Base-by-base conservation (phyloP, 2,113 vertebrate genomes). In the Pheucticus melanocephalus region DNA sequence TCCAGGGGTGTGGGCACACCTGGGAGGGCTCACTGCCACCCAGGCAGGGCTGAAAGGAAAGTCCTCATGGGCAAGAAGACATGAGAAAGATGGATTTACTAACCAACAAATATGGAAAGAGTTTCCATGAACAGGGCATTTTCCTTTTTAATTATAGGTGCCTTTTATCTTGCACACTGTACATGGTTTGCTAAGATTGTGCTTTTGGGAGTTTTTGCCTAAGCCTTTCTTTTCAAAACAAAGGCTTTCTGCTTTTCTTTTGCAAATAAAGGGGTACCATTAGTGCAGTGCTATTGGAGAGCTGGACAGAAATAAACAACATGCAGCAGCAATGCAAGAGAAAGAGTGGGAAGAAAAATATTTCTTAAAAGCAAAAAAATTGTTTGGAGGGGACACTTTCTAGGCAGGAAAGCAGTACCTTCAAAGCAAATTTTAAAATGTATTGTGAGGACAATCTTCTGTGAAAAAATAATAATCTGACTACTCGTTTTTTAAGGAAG, bases 231-330 rank as follows among this genome's bases (percentile, higher is more conserved):
- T 90, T 88, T 73, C 60, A 57, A 92, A 95, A 90, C 35, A 90
- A 96, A 86, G 39, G 47, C 35, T 87, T 93, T 64, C 47, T 88
- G 78, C 66, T 95, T 83, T 86, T 88, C 88, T 96, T 82, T 66
- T 66, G 15, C 84, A 88, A 90, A 71, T 73, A 44, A 95, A 88
- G 47, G 16, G 35, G n/a, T 44, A 65, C 47, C 51, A 83, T 81
- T 80, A 94, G 60, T 54, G 91, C 87, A 91, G 39, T 80, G 61
- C 63, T 69, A 21, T 18, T 80, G 66, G 87, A 90, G 78, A 94
- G 50, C 81, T 87, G 70, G 87, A 63, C 48, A 92, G 61, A 64
- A 92, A 86, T 44, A 87, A 94, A 70, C 19, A 78, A 66, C 2
- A 11, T 42, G n/a, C 47, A 75, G 69, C 50, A 90, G 65, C 64